Base-by-base conservation (phyloP, 2,113 vertebrate genomes). In the Ivindomyrus marchei region DNA sequence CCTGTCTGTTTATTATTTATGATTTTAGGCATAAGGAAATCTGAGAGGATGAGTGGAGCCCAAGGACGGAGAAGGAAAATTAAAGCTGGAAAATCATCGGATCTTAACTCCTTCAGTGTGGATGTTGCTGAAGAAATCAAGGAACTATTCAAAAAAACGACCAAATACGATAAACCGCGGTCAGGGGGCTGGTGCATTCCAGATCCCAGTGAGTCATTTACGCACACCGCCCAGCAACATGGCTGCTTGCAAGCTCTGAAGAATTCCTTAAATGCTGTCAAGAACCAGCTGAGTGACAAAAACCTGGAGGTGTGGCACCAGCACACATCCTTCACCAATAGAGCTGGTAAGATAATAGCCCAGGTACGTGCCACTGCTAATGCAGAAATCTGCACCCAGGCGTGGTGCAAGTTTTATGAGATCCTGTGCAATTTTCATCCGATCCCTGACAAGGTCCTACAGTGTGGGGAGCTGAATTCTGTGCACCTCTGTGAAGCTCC, bases 361-460 rank as follows among this genome's bases (percentile, higher is more conserved):
- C 93, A 96, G 0, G 95, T 99, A 5, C 97, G 95, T n/a, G 96
- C 95, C 27, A 93, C 92, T 0, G 91, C 96, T 90, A 97, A 98
- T 0, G 97, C 98, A 0, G 98, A 99, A 92, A 96, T 99, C 52
- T 99, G 97, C 91, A 99, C 98, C 21, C 98, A 99, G 92, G 98
- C 97, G 0, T 98, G 98, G 98, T 98, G 98, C 92, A 99, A 99
- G 91, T 98, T 99, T 91, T 97, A 97, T 5, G 98, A 99, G 95
- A 97, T 99, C 88, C 90, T 98, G 58, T 95, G 97, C 45, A 95
- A 92, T 21, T 98, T 99, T 89, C 83, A 91, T 7, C 94, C 97
- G 89, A 94, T 99, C 10, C 96, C 98, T 0, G 89, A 93, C 0
- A 95, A 95, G 89, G 96, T 97, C 13, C 94, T 98, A 91, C 94